Conservation (phyloP, 2,113 vertebrate species). For the Rhabdornis inornatus region DNA sequence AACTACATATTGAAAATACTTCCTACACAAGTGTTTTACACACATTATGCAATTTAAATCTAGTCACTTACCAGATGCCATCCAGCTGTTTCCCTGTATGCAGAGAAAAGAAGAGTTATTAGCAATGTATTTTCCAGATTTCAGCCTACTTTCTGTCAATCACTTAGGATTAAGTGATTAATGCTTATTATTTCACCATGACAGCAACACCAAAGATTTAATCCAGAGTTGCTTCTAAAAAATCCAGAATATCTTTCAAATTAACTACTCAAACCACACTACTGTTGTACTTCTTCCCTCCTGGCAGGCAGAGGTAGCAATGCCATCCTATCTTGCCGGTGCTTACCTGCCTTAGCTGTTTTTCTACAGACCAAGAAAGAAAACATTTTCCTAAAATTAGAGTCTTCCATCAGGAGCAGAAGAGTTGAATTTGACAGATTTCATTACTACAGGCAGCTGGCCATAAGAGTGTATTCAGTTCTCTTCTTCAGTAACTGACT, state of each 20-base stretch:
- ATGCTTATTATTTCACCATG: not conserved
- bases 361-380: not conserved
- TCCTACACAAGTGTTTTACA: not conserved
- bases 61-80: constrained; percentile 91
- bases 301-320: not conserved
- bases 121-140: not conserved
- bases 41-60: not conserved
- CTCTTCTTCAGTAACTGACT: not conserved
- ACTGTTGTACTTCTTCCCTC: not conserved
- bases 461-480: not conserved
- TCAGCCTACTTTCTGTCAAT: not conserved
- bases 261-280: not conserved
- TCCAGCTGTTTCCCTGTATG: constrained; percentile 90
- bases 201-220: not conserved
- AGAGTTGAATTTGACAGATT: not conserved
- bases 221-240: not conserved
- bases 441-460: not conserved
- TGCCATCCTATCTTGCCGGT: not conserved
- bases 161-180: not conserved
- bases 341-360: not conserved
- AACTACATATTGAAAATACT: not conserved
- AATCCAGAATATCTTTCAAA: not conserved
- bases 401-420: not conserved
- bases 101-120: constrained; percentile 57
- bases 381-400: not conserved